Evolutionary conservation across 2,797 vertebrate genomes (phyloP).

Genomic region (Falco rusticolus): DNA sequence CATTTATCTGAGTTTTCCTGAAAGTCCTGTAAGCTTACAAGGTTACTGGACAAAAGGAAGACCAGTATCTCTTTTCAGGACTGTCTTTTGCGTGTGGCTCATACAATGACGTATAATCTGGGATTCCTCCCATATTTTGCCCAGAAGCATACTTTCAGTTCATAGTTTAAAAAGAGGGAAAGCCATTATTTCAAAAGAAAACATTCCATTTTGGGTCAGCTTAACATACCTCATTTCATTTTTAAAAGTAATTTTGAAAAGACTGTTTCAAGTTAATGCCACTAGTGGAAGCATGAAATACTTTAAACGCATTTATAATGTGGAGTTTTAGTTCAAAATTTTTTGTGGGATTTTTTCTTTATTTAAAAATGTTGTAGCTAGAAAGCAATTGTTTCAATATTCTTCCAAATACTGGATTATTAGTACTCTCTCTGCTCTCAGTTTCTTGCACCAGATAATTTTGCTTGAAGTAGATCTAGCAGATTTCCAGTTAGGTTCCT

Average conservation of each 20-base stretch:
- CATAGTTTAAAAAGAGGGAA: neutral
- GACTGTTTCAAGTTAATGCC: neutral
- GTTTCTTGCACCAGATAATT: neutral
- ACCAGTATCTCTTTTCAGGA: neutral
- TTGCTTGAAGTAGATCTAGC: neutral
- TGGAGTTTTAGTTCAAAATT: neutral
- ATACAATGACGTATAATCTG: neutral
- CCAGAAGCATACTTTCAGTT: neutral
- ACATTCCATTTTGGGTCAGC: neutral
- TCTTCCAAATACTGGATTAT: neutral
- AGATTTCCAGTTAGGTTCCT: neutral
- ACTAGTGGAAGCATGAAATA: neutral
- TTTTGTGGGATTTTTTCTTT: neutral
- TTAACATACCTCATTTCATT: neutral
- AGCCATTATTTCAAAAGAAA: neutral
- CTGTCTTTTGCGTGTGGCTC: neutral
- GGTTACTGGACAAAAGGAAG: neutral
- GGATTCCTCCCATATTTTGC: neutral
- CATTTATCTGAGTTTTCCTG: neutral
- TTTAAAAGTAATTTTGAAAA: neutral
- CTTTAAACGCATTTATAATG: neutral
- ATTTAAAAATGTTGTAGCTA: neutral
- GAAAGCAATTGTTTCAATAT: neutral
- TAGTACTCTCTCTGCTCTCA: neutral
- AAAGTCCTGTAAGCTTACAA: neutral